Evolutionary conservation across 2,888 invertebrate genomes (phyloP), one percentile per base, ranked within the genome.

Genomic region (Dicycla oo): DNA sequence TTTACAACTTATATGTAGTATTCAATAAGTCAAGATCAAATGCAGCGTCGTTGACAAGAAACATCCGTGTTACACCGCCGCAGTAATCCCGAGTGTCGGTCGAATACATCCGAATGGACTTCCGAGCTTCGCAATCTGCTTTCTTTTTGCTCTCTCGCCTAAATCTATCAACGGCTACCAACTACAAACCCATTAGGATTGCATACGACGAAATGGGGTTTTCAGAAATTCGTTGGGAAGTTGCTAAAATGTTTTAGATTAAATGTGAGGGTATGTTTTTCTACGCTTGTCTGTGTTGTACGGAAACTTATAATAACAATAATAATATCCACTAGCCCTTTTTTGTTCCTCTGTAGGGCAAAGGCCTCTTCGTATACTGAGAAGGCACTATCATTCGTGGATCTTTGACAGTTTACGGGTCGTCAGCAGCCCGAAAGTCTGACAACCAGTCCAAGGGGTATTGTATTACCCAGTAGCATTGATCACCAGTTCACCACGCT

Each of bases 91-190:
- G 69, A 64, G 47, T 78, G 76, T 78, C 80, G 86, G 86, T 85
- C 87, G 88, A 88, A 88, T 87, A 87, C 88, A 85, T 88, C 76
- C 83, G 83, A 89, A 89, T 88, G 84, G 87, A 85, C 87, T 87
- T 85, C 82, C 81, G 75, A 85, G 85, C 84, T 86, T 84, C 86
- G 82, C 83, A 87, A 84, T 84, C 82, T 81, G 81, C 79, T 85
- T 87, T 84, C 85, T 88, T 88, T 90, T 90, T 90, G 77, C 84
- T 83, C 75, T 58, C 77, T 65, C 75, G 54, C 73, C 86, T 84
- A 85, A 88, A 88, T 89, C 90, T 87, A 89, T 88, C 88, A 87
- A 78, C 84, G 78, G 72, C 77, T 74, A 76, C 80, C 79, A 71
- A 80, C 86, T 69, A 85, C 85, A 88, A 88, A 87, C 84, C 86